Percentiles rank a stretch among this genome's conserved stretches.
Evolutionary conservation across 1,140 invertebrate species (phyloP).

Genomic region (fruit fly (Drosophila melanogaster)): Release_6_plus_ISO1_MT NT_033777.3:23446501-23447000

Average conservation of each 20-base stretch:
- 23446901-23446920: too few species aligned
- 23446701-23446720: conserved; percentile 61
- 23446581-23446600: conserved; percentile 24
- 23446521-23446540: conserved; percentile 12
- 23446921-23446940: too few species aligned
- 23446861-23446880: too few species aligned
- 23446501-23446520: conserved; percentile 33
- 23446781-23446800: conserved; percentile 32
- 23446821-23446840: conserved; percentile 10
- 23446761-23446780: conserved; percentile 43
- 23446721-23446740: conserved; percentile 66
- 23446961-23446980: too few species aligned
- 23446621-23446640: conserved; percentile 52
- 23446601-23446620: conserved; percentile 57
- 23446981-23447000: too few species aligned
- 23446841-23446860: not conserved
- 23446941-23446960: too few species aligned
- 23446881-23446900: not conserved
- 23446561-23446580: conserved; percentile 69
- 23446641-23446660: conserved; percentile 63
- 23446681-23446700: conserved; percentile 64
- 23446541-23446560: conserved; percentile 46
- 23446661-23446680: conserved; percentile 62
- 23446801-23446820: conserved; percentile 15
- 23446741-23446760: conserved; percentile 34